Base-by-base conservation (phyloP, 1,140 invertebrate species). In the Pantala flavescens region DNA sequence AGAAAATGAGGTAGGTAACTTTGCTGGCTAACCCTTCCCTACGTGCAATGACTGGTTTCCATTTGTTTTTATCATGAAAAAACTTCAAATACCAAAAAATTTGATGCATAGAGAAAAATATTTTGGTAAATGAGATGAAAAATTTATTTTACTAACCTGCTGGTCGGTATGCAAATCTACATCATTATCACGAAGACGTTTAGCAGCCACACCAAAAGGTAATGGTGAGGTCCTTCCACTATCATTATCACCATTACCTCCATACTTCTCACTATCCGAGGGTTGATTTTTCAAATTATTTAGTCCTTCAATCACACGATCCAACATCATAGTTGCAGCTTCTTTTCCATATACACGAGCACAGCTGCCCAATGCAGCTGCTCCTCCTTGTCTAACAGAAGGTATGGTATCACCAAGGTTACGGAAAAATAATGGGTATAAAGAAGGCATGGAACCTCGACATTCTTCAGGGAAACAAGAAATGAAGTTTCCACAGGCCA, bases 401-500 rank as follows among this genome's bases (percentile, higher is more conserved):
- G 85, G 80, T 73, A 87, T 87, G 75, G 84, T 84, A 79, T 88
- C 87, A 79, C 84, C 82, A 49, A 88, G 79, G 78, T 87, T 87
- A 70, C 77, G 79, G 75, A 84, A 86, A 79, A 88, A 86, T 74
- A 88, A 78, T 21, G 84, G 85, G 77, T 84, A 86, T 19, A 87
- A 78, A 10, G 76, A 77, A 42, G 82, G 80, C 77, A 86, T 76
- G 10, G 79, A 76, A 21, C 71, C 42, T 79, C 78, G 81, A 36
- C 83, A 83, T 77, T 87, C 85, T 74, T 84, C 82, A 19, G 86
- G 85, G 78, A 85, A 87, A 78, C 83, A 83, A 11, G 82, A 75
- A 24, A 87, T 79, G 79, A 88, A 87, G 76, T 84, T 85, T 23
- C 87, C 86, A 83, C 83, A 85, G 7, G 87, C 86, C n/a, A 88